Conservation (phyloP, 2,797 vertebrate genomes). For the Staurois parvus region DNA sequence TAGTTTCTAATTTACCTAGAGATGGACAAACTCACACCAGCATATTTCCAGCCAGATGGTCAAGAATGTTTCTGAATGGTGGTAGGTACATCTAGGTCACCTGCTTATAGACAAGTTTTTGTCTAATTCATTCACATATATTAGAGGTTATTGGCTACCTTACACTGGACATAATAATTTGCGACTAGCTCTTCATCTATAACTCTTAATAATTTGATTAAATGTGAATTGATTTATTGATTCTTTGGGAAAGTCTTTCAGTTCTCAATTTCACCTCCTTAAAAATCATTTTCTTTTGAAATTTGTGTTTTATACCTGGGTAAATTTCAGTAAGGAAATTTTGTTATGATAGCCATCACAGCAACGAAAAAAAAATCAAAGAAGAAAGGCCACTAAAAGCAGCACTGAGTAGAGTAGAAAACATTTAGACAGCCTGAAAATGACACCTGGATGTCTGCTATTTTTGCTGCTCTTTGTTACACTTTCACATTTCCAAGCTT, state of each 20-base stretch:
- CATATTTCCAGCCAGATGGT: neutral
- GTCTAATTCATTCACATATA: too few species aligned
- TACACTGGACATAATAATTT: neutral
- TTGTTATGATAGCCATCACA: slow-evolving; percentile 34
- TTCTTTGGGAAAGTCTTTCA: too few species aligned
- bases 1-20: too few species aligned
- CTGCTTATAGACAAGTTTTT: too few species aligned
- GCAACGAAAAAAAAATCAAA: slow-evolving; percentile 54
- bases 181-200: neutral
- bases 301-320: neutral
- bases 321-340: slow-evolving; percentile 2
- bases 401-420: slow-evolving; percentile 52
- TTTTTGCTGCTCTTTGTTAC: slow-evolving; percentile 72
- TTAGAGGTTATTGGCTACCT: neutral
- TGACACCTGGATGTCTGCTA: slow-evolving; percentile 70
- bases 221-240: neutral
- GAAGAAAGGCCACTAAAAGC: slow-evolving; percentile 65
- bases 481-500: slow-evolving; percentile 66
- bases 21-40: too few species aligned
- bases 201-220: neutral
- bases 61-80: neutral
- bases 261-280: too few species aligned
- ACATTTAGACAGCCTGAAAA: slow-evolving; percentile 69
- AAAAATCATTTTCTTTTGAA: neutral
- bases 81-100: too few species aligned